phyloP scores from a whole-genome alignment of 2,888 invertebrate genomes.

The Craniophora ligustri region DNA sequence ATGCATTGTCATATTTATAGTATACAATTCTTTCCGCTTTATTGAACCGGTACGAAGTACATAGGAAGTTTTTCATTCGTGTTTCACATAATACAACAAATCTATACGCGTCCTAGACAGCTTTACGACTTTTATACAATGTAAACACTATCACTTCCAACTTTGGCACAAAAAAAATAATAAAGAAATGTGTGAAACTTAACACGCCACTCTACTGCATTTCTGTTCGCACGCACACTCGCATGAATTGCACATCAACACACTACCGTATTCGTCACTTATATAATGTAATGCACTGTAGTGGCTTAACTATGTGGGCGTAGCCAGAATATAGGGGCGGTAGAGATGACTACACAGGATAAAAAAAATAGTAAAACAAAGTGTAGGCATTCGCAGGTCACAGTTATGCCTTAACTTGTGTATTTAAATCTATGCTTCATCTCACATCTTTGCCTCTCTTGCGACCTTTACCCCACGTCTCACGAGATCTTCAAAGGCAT shows the following conservation, averaged over 20 bases:
- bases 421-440: background rate
- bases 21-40: background rate
- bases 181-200: conserved; percentile 1
- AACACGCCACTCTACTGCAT: conserved; percentile 31
- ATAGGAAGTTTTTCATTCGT: background rate
- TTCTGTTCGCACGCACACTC: conserved; percentile 41
- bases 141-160: conserved; percentile 3
- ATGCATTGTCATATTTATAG: conserved; percentile 1
- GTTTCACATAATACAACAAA: background rate
- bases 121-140: background rate
- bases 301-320: conserved; percentile 39
- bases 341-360: background rate
- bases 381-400: too few species aligned
- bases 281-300: conserved; percentile 34
- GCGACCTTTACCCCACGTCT: background rate
- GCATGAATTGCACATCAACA: conserved; percentile 35
- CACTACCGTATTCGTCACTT: conserved; percentile 5
- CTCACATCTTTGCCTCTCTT: background rate
- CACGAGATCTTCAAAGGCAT: background rate
- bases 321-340: conserved; percentile 19
- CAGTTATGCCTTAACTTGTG: background rate
- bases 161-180: conserved; percentile 9
- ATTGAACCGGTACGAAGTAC: background rate
- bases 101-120: background rate
- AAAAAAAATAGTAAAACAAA: background rate